Evolutionary conservation across 2,888 invertebrate species (phyloP).

Genomic region (Dysmachus trigonus): DNA sequence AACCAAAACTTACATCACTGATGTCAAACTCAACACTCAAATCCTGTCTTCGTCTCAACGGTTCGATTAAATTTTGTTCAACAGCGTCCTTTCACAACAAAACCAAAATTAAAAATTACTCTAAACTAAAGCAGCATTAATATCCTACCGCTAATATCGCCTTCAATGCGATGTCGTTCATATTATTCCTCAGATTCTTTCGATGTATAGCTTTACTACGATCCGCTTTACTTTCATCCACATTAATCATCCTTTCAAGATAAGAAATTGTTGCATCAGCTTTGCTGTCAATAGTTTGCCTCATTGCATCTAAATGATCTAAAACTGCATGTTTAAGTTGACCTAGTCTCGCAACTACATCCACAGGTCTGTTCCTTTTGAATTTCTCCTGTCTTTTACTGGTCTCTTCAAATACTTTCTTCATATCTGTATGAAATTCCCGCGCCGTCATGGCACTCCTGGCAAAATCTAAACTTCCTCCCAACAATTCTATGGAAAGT

Average conservation of each 20-base stretch:
- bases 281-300: conserved; percentile 55
- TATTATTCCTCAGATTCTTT: neutral
- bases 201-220: neutral
- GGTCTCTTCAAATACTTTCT: conserved; percentile 37
- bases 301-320: conserved; percentile 57
- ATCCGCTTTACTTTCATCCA: neutral
- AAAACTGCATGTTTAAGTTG: conserved; percentile 55
- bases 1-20: neutral
- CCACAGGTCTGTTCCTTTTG: neutral
- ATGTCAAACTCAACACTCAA: neutral
- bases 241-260: conserved; percentile 51
- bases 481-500: conserved; percentile 58
- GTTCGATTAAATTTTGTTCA: conserved; percentile 43
- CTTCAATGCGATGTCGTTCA: neutral
- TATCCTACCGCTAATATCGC: conserved; percentile 29
- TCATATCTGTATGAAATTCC: conserved; percentile 54
- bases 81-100: conserved; percentile 21
- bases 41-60: conserved; percentile 41
- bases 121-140: neutral
- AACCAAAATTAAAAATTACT: neutral
- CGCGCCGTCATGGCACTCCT: conserved; percentile 53
- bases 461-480: conserved; percentile 58
- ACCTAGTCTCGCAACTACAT: conserved; percentile 52
- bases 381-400: neutral
- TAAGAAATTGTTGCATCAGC: conserved; percentile 57